These are phyloP conservation scores for Sakesphorus luctuosus DNA, from an alignment of 2,113 vertebrate species.

Conservation along the genomic window DNA sequence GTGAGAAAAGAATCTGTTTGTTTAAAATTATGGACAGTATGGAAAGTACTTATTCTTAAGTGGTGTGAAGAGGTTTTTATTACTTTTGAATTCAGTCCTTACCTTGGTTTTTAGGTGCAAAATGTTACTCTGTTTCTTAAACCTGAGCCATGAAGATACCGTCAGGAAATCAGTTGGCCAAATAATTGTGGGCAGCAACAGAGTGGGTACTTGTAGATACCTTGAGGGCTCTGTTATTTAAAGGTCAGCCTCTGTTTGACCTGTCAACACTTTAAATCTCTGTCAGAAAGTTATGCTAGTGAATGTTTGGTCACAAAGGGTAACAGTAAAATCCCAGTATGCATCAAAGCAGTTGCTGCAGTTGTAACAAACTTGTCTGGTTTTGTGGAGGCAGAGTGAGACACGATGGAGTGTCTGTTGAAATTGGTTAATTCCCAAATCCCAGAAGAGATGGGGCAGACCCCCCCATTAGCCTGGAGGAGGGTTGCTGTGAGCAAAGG, in stretches of 20 bases:
- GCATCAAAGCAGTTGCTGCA: background rate
- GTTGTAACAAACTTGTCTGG: background rate
- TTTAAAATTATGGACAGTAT: background rate
- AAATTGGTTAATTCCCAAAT: background rate
- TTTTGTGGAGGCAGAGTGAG: background rate
- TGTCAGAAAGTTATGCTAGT: background rate
- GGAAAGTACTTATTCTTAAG: background rate
- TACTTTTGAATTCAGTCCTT: background rate
- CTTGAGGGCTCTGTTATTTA: background rate
- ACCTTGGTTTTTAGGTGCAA: background rate
- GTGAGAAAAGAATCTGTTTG: background rate
- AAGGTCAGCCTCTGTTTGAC: background rate
- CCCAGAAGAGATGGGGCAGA: background rate
- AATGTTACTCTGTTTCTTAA: background rate
- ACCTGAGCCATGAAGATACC: background rate
- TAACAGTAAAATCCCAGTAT: background rate
- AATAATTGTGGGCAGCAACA: background rate
- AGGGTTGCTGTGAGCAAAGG: background rate
- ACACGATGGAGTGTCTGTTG: background rate
- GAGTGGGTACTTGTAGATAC: background rate
- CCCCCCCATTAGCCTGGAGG: accelerated
- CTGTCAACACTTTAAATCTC: background rate
- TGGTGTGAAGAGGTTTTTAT: background rate
- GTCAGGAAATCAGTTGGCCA: background rate
- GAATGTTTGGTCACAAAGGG: background rate